Evolutionary conservation across 2,113 vertebrate species (phyloP).

Genomic region (Trogon surrucura): DNA sequence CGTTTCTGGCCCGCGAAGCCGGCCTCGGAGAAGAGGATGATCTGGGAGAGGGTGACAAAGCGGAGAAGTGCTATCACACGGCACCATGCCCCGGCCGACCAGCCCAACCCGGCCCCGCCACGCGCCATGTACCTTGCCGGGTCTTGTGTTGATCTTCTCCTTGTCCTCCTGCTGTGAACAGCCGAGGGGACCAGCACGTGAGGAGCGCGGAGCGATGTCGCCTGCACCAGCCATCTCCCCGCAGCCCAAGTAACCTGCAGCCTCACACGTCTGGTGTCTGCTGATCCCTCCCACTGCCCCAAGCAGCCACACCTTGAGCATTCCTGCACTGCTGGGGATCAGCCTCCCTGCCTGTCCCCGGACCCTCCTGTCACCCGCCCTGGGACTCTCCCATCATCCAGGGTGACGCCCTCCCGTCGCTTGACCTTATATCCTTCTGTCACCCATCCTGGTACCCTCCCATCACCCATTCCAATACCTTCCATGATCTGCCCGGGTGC

Average conservation of each 20-base stretch:
- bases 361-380: not conserved
- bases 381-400: not conserved
- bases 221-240: not conserved
- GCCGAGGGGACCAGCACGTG: accelerated
- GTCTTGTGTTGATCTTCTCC: slow-evolving; percentile 89
- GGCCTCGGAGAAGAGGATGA: slow-evolving; percentile 85
- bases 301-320: slow-evolving; percentile 41
- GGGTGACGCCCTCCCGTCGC: not conserved
- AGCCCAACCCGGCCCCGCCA: accelerated
- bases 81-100: accelerated
- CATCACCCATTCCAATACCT: not conserved
- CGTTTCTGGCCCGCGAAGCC: slow-evolving; percentile 81
- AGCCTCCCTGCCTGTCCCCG: not conserved
- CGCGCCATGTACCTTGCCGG: slow-evolving; percentile 86
- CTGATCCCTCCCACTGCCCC: slow-evolving; percentile 10
- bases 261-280: not conserved
- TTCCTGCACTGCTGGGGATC: not conserved
- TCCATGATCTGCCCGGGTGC: not conserved
- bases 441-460: not conserved
- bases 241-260: not conserved
- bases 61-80: not conserved
- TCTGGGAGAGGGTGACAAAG: slow-evolving; percentile 67
- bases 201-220: not conserved
- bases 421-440: not conserved
- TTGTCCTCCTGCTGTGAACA: slow-evolving; percentile 70